Base-by-base conservation (phyloP, 2,888 invertebrate species). In the Gastrophysa polygoni region DNA sequence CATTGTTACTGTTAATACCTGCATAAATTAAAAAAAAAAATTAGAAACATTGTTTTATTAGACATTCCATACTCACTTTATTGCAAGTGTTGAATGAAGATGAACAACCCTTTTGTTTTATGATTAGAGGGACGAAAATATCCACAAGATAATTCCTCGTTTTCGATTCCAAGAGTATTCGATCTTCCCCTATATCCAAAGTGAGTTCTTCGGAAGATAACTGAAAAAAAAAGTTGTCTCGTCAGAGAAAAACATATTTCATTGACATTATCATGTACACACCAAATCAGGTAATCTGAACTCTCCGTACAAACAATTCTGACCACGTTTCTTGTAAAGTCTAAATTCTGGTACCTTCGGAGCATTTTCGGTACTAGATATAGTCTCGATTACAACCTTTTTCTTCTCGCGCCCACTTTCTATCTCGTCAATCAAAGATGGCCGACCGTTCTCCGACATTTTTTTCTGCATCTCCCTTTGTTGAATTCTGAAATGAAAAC, bases 151-250 rank as follows among this genome's bases (percentile, higher is more conserved):
- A 87, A 66, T 84, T 86, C 64, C 83, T 78, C 43, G 85, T 86
- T 63, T 84, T 84, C 0, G 86, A 87, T 71, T 90, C 89, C 43
- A 93, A 77, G 10, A 91, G 81, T 59, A 93, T 83, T 61, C 92
- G 85, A 80, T 92, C 92, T 76, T 90, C 89, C n/a, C 91, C 90
- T 21, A 92, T 81, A 78, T 91, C 88, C 58, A 92, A 75, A 47
- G 83, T 83, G 38, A 91, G 75, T 76, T 91, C 89, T 70, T 85
- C 85, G 0, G 86, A 77, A 57, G 87, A 85, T 61, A 85, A 80
- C 89, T 89, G 24, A 29, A 67, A 63, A 34, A 59, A 38, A 44
- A 44, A 47, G 28, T 16, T 38, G 44, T 16, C 38, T 48, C 16
- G 10, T 14, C 17, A 8, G 2, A 1, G 17, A 46, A 14, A n/a